Evolutionary conservation across 2,888 invertebrate genomes (phyloP), one percentile per base, ranked within the genome.

Genomic region (Agriopis leucophaearia): DNA sequence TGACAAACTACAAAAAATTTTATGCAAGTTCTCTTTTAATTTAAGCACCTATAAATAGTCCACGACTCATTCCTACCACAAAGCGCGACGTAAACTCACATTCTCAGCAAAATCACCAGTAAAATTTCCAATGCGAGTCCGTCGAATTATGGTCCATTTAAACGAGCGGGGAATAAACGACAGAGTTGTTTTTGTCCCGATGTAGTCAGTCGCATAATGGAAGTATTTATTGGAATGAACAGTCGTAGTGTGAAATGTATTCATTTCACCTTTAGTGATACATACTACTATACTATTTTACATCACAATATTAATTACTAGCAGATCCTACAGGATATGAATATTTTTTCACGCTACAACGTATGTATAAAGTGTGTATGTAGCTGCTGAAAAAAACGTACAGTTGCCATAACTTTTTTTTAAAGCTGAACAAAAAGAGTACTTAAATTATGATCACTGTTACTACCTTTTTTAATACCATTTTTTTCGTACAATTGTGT

Each of bases 121-220:
- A 44, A 45, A 56, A n/a, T n/a, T n/a, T 56, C 52, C 16, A 52
- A 16, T 45, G 42, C 44, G 55, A 42, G 42, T 44, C 27, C 36
- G 12, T 61, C 45, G 52, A 61, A 60, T 60, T 60, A 60, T 60
- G 15, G 59, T 9, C 44, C 60, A 42, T 59, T 59, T 27, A 38
- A 18, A 55, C 40, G 42, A 55, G 18, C 35, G 27, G 38, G 40
- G 27, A 40, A 60, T 51, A 51, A 51, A 60, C 16, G 15, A 51
- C 51, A 51, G n/a, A 15, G 16, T 61, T 13, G 60, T 44, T 61
- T 52, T 52, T 61, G 36, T 42, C 15, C 18, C 6, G 16, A 38
- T 13, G 9, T 12, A 48, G 15, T 45, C 18, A 48, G 15, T 45
- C 18, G 59, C 9, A 35, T 59, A 48, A 50, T 59, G 40, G 18